These are phyloP conservation scores for Varanus komodoensis DNA, from an alignment of 2,113 vertebrate genomes.

Conservation along the genomic window DNA sequence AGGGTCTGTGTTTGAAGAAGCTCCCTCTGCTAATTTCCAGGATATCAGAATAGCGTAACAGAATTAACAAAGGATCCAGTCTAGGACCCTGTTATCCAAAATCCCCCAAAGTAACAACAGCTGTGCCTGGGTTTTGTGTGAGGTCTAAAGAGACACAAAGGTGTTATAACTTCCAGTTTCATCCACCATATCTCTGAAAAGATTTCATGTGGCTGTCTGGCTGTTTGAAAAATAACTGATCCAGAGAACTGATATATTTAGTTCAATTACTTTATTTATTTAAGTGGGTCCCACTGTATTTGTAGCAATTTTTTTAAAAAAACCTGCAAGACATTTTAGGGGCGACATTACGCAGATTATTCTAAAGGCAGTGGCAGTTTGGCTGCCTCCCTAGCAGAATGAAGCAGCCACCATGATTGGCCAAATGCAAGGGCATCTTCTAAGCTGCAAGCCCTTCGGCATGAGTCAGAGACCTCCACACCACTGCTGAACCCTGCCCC, in stretches of 20 bases:
- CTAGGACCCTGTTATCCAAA: background rate
- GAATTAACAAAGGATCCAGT: background rate
- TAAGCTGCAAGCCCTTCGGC: background rate
- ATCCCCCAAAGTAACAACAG: background rate
- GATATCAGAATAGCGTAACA: background rate
- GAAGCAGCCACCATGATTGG: conserved; percentile 7
- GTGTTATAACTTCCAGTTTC: background rate
- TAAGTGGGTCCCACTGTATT: conserved; percentile 4
- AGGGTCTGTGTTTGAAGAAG: too few relatives aligned
- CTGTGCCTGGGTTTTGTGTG: background rate
- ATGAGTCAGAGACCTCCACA: fast-evolving
- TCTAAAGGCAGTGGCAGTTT: conserved; percentile 44
- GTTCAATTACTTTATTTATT: conserved; percentile 70
- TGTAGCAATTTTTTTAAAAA: conserved; percentile 48
- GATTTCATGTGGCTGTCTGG: background rate
- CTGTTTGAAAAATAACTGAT: background rate
- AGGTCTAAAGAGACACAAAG: background rate
- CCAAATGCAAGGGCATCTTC: background rate
- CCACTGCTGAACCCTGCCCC: background rate
- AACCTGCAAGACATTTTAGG: conserved; percentile 45
- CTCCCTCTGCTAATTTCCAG: background rate
- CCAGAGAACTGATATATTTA: background rate
- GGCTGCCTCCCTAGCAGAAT: background rate
- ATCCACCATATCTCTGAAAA: background rate
- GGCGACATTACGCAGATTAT: conserved; percentile 23